Evolutionary conservation across 1,140 invertebrate genomes (phyloP), one percentile per base, ranked within the genome.

Genomic region (Penaeus japonicus): DNA sequence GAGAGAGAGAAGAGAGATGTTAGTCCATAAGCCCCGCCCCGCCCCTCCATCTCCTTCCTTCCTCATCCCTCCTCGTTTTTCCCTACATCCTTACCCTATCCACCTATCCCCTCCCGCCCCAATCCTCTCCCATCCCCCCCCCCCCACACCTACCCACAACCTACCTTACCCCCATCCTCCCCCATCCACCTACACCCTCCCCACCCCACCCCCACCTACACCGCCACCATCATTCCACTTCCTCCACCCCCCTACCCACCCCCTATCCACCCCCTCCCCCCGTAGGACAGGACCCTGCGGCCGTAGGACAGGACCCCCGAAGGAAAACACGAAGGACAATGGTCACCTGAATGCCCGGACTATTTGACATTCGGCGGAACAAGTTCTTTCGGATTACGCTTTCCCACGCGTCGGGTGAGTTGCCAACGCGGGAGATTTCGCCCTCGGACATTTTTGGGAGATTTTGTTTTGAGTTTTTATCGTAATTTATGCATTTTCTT

Each of bases 311-410:
- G 24, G 62, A 4, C 59, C 77, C 77, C 78, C 22, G 59, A 62
- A 78, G 79, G 54, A 87, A 87, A 87, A 82, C 85, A 87, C 65
- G 77, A 80, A n/a, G 85, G 85, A 87, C 85, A 87, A 87, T 82
- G 85, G 85, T 87, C 85, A 87, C 85, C 85, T 87, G 85, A 87
- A 87, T 82, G 79, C 85, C 62, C 57, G 78, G 85, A 62, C 55
- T 87, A 87, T 87, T 82, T 81, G 85, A 82, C 85, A 87, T 82
- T 82, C 78, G 55, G 78, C 85, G 85, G 85, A 87, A 87, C 85
- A 87, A 87, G 85, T 87, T 87, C 85, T 87, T 75, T n/a, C 17
- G 79, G 85, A 87, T 87, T 87, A 82, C 85, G 62, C 75, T 82
- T 87, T 87, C 85, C 85, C 85, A 87, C 85, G 85, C 57, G 22